Base-by-base conservation (phyloP, 2,888 invertebrate genomes). In the Harpalus rufipes region DNA sequence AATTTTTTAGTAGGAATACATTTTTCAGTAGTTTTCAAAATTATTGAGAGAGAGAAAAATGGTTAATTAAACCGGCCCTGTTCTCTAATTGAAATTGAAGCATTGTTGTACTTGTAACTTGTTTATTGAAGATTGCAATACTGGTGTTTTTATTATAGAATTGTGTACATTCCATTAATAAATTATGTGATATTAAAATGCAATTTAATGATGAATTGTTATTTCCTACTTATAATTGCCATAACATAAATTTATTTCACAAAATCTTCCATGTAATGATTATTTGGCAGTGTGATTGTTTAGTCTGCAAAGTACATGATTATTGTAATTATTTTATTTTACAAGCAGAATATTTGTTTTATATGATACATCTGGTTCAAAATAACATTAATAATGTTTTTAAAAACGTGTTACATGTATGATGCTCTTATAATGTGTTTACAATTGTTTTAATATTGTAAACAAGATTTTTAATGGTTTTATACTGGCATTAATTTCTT, bases 401-500 rank as follows among this genome's bases (percentile, higher is more conserved):
- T 51, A 51, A 51, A 51, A 51, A 51, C 44, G 8, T 51, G 12
- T 51, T 51, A 51, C 12, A 8, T 51, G 44, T 51, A 51, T 72
- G 68, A 72, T 72, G 41, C 72, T 25, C 63, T 63, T 72, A 72
- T 68, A 68, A 68, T 32, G n/a, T 68, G 39, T 68, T 68, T 68
- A 68, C 39, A 41, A 5, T 14, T 68, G 51, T 74, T 41, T 41
- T 41, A 18, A 16, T 41, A 41, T 44, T 10, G 72, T 18, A 74
- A 74, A 74, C 72, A 74, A 44, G 16, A 16, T 74, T 74, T 74
- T 74, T 44, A 74, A 68, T 74, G 18, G 72, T n/a, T 44, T 74
- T 14, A n/a, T 68, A 12, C 10, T 39, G 39, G 14, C 21, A 32
- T 39, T 10, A 68, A 68, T 68, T 68, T 68, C n/a, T 68, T 68